phyloP scores from a whole-genome alignment of 2,797 vertebrate species.

The Denticeps clupeoides region DNA sequence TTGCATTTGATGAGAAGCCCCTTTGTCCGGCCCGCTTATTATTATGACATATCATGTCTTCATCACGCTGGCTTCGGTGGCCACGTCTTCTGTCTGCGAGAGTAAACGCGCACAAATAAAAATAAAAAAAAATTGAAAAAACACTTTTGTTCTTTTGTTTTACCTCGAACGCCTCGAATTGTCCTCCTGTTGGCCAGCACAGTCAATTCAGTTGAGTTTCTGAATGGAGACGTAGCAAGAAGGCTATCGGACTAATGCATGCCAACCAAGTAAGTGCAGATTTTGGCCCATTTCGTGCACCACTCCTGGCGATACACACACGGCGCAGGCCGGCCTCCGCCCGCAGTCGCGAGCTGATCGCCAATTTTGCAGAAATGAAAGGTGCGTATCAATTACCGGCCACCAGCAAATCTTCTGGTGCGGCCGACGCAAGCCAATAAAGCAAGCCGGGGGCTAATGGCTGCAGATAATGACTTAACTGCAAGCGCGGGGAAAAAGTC shows the following conservation, averaged over 20 bases:
- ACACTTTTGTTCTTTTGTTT: constrained; percentile 48
- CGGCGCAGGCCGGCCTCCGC: too few relatives aligned
- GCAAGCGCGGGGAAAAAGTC: too few relatives aligned
- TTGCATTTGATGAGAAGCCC: constrained; percentile 84
- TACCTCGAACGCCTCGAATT: too few relatives aligned
- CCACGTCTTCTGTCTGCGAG: too few relatives aligned
- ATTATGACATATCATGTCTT: constrained; percentile 94
- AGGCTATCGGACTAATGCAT: too few relatives aligned
- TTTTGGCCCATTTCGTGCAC: constrained; percentile 51
- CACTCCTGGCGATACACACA: too few relatives aligned
- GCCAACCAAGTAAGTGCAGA: too few relatives aligned
- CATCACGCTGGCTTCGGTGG: constrained; percentile 83
- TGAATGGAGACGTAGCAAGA: too few relatives aligned
- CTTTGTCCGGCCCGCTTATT: constrained; percentile 89
- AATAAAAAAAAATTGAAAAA: too few relatives aligned
- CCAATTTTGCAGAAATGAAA: background rate
- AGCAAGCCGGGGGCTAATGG: constrained; percentile 22
- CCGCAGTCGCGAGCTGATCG: constrained; percentile 77
- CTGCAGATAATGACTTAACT: constrained; percentile 22
- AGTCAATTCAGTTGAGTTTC: too few relatives aligned
- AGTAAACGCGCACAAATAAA: too few relatives aligned
- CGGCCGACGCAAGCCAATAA: background rate
- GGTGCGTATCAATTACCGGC: background rate
- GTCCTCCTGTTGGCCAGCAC: too few relatives aligned
- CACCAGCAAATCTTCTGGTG: background rate